Percentiles rank a stretch among this genome's conserved stretches.
phyloP scores from a whole-genome alignment of 2,888 invertebrate genomes.

The Phortica okadai region DNA sequence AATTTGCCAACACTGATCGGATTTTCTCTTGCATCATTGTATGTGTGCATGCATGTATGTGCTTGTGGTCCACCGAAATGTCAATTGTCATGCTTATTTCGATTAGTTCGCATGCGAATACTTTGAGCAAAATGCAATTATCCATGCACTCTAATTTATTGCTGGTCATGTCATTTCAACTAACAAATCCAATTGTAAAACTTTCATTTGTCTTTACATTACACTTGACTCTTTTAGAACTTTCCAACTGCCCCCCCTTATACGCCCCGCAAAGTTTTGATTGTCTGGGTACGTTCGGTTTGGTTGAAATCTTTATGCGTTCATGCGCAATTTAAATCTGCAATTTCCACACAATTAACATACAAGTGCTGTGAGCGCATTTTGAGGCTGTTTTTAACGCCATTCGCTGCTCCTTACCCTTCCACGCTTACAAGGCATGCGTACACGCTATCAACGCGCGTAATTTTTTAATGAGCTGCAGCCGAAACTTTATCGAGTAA shows the following conservation, averaged over 20 bases:
- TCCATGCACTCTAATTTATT: slow-evolving; percentile 58
- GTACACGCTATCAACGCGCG: slow-evolving; percentile 3
- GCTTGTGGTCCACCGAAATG: slow-evolving; percentile 24
- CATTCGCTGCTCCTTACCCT: neutral
- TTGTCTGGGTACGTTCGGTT: too few species aligned
- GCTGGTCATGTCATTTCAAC: slow-evolving; percentile 36
- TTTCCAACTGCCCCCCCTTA: neutral
- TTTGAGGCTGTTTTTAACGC: slow-evolving; percentile 39
- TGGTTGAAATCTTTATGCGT: neutral
- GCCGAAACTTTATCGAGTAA: slow-evolving; percentile 33
- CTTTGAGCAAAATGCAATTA: slow-evolving; percentile 51
- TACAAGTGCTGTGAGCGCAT: slow-evolving; percentile 56
- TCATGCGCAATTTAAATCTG: slow-evolving; percentile 4
- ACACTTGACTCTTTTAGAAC: neutral
- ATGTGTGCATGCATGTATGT: slow-evolving; percentile 34
- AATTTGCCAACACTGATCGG: slow-evolving; percentile 32
- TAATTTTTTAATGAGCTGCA: slow-evolving; percentile 33
- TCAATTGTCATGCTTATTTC: neutral
- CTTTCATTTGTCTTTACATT: neutral
- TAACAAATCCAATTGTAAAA: slow-evolving; percentile 35
- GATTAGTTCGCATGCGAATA: neutral
- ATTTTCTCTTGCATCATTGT: slow-evolving; percentile 27
- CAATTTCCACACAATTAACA: slow-evolving; percentile 63
- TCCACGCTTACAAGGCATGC: neutral
- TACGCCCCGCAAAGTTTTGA: too few species aligned